phyloP scores from a whole-genome alignment of 2,797 vertebrate genomes.

The Phalloptychus januarius region DNA sequence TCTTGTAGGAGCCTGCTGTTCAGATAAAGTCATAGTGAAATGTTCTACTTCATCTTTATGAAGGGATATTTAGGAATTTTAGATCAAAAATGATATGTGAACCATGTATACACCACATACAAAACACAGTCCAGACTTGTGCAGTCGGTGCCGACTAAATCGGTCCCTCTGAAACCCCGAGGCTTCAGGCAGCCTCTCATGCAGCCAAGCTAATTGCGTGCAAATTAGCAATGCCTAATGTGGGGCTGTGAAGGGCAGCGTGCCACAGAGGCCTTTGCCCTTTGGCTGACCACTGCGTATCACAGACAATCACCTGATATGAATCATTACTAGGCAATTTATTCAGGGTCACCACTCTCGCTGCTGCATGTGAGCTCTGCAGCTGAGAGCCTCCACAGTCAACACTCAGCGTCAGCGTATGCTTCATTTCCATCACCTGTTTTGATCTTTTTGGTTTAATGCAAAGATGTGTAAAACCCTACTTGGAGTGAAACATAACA shows the following conservation, averaged over 20 bases:
- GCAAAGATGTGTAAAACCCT: not conserved
- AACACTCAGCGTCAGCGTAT: conserved; percentile 51
- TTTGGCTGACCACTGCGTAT: conserved; percentile 66
- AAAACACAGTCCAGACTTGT: conserved; percentile 32
- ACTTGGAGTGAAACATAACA: not conserved
- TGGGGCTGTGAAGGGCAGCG: conserved; percentile 64
- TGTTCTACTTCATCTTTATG: too few species aligned
- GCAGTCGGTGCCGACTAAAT: conserved; percentile 47
- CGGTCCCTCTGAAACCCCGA: conserved; percentile 51
- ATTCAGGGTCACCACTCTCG: conserved; percentile 46
- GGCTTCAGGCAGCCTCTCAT: conserved; percentile 56
- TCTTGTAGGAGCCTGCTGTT: not conserved
- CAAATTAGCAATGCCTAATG: conserved; percentile 72
- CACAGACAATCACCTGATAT: conserved; percentile 70
- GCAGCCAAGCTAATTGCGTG: conserved; percentile 71
- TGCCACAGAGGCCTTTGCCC: conserved; percentile 65
- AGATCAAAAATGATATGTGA: conserved; percentile 11
- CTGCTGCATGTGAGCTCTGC: conserved; percentile 39
- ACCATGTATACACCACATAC: conserved; percentile 25
- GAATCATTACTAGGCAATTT: conserved; percentile 57
- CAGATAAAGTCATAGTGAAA: not conserved
- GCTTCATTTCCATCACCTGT: conserved; percentile 11
- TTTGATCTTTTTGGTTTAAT: conserved; percentile 5
- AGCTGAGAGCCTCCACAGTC: conserved; percentile 35
- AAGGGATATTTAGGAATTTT: not conserved